Evolutionary conservation across 2,888 invertebrate species (phyloP), one percentile per base, ranked within the genome.

Genomic region (Bhutanitis thaidina): DNA sequence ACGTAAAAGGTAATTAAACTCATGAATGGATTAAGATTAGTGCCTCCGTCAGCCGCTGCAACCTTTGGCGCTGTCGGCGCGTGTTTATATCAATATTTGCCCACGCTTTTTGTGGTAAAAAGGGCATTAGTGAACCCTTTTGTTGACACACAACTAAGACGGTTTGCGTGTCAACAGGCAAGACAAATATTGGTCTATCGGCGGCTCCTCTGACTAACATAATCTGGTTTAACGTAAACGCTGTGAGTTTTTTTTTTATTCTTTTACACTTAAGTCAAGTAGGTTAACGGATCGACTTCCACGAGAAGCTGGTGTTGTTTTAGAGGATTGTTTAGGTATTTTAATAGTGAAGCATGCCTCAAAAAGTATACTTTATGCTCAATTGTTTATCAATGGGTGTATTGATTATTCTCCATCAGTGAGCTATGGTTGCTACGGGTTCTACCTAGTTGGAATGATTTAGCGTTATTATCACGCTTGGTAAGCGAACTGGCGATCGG

Each of bases 61-160:
- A 45, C 35, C 51, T 40, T 40, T 38, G 46, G 58, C 64, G 63
- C 61, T 60, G 65, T 65, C 58, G 65, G 64, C 71, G 71, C 65
- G 70, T 72, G 66, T 74, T 73, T 74, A 70, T 61, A 61, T 72
- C 73, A 77, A 77, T 84, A 74, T 86, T 84, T 85, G 77, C 71
- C 71, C 59, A 77, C 69, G 77, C 83, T 84, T 86, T 86, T 86
- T 87, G 80, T 84, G 67, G 80, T 83, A 86, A 87, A 87, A 87
- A 86, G 86, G 85, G 83, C 88, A 88, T 87, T 88, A 86, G 83
- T 80, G 84, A 83, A 81, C 88, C 89, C 87, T 87, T 86, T 74
- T 88, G 81, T 88, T 85, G 79, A 74, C 80, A 61, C 72, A 70
- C 74, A 65, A 74, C 78, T 87, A 85, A 89, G 88, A 79, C 86